Base-by-base conservation (phyloP, 2,113 vertebrate species). In the Phrynosoma blainvillii region DNA sequence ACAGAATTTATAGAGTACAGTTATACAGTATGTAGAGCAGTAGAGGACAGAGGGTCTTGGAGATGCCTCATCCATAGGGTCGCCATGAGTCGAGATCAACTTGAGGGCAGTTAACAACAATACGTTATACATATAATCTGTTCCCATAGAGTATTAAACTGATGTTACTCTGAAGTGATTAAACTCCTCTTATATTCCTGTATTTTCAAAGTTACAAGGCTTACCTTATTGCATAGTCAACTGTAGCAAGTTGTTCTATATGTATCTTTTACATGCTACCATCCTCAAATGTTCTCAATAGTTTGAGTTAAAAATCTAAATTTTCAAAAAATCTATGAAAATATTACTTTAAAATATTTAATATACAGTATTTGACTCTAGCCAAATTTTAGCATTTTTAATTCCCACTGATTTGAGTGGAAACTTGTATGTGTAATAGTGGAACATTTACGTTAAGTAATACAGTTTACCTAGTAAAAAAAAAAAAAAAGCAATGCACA, bases 401-500 rank as follows among this genome's bases (percentile, higher is more conserved):
- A 56, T 14, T 81, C 32, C 20, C 32, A 65, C 25, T 40, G 18
- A 65, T 40, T 65, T 81, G 18, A 32, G 16, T 36, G 32, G 30
- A 81, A 81, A 3, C 56, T 40, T 32, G 10, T 12, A 11, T 81
- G 21, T 65, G 56, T 23, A 23, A 59, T 21, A 62, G 2, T 47
- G 18, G 18, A 62, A 62, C 3, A 62, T 25, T 52, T 47, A 47
- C 21, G 1, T 7, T 23, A 21, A 14, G 40, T 75, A 16, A 16
- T 73, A 12, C 20, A 40, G 73, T 36, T 75, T 75, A 1, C 18
- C 36, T 13, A 4, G 32, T 30, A 32, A 32, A 73, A 16, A 32
- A 73, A 12, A 16, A 54, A 79, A 36, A 3, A 87, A 2, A n/a
- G 21, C 27, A 2, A 47, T 47, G 47, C 0, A 0, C 0, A 9